A percentile compares a stretch with the other conserved stretches of the same genome.
Conservation (phyloP, 1,140 invertebrate species). For the Harlomillsia oculata region DNA sequence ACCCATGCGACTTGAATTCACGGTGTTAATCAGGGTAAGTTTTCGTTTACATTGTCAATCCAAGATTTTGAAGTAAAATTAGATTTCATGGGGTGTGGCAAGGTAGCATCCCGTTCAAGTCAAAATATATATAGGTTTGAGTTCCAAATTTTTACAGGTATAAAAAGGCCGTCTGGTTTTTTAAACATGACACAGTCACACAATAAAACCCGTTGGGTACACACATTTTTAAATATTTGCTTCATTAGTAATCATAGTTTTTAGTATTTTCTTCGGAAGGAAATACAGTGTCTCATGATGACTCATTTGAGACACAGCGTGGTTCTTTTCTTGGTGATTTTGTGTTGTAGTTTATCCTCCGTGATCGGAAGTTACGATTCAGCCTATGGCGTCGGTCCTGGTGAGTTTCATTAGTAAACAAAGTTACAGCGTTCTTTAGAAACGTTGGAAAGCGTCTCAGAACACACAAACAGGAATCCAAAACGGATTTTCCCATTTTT, state of each 20-base stretch:
- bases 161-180: background rate
- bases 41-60: too few species aligned
- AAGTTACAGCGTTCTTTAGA: too few species aligned
- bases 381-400: conserved; percentile 2
- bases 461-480: too few species aligned
- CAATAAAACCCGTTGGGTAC: background rate
- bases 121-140: background rate
- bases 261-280: background rate
- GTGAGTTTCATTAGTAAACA: too few species aligned
- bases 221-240: background rate
- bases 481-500: background rate
- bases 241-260: background rate
- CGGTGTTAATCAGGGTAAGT: too few species aligned
- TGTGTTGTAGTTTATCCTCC: background rate
- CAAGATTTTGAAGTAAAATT: too few species aligned
- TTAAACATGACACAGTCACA: background rate
- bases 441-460: too few species aligned
- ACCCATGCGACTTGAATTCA: too few species aligned
- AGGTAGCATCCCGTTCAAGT: too few species aligned
- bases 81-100: too few species aligned
- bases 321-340: conserved; percentile 3
- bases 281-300: background rate
- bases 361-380: conserved; percentile 12
- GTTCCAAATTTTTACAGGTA: background rate
- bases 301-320: conserved; percentile 8